phyloP scores from a whole-genome alignment of 1,140 invertebrate species.

The Leguminivora glycinivorella region DNA sequence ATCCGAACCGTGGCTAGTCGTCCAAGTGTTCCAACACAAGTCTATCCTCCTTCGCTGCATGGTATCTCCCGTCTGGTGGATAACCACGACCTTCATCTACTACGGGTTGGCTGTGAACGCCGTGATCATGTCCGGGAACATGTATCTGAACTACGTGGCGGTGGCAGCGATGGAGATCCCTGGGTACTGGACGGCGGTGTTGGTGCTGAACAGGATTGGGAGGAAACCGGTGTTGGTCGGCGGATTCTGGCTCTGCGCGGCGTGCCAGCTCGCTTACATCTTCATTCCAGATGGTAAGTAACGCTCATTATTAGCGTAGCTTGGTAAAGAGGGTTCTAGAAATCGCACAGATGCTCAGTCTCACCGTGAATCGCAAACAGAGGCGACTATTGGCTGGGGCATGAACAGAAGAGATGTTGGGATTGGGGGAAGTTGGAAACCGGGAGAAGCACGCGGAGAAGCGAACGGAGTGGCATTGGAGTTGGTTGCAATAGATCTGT shows the following conservation, averaged over 20 bases:
- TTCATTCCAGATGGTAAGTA: constrained; percentile 28
- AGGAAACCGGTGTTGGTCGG: constrained; percentile 54
- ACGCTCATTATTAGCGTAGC: background rate
- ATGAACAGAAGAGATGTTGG: no score
- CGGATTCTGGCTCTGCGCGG: constrained; percentile 35
- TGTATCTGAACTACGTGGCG: constrained; percentile 83
- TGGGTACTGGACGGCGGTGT: constrained; percentile 80
- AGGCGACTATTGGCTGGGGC: no score
- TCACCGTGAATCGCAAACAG: no score
- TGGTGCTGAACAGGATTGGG: constrained; percentile 80
- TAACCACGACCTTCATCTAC: constrained; percentile 84
- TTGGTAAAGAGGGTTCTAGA: no score
- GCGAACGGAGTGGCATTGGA: no score
- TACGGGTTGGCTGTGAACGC: constrained; percentile 88
- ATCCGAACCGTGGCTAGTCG: background rate
- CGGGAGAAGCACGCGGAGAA: no score
- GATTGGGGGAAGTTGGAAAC: no score
- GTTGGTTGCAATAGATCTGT: no score
- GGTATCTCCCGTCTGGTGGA: constrained; percentile 83
- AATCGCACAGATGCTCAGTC: no score
- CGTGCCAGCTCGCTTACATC: constrained; percentile 30
- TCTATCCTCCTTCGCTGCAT: constrained; percentile 80
- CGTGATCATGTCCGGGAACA: constrained; percentile 82
- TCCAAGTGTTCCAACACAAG: constrained; percentile 74
- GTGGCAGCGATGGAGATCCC: constrained; percentile 83